Conservation (phyloP, 2,888 invertebrate genomes). For the Hirtodrosophila cameraria region DNA sequence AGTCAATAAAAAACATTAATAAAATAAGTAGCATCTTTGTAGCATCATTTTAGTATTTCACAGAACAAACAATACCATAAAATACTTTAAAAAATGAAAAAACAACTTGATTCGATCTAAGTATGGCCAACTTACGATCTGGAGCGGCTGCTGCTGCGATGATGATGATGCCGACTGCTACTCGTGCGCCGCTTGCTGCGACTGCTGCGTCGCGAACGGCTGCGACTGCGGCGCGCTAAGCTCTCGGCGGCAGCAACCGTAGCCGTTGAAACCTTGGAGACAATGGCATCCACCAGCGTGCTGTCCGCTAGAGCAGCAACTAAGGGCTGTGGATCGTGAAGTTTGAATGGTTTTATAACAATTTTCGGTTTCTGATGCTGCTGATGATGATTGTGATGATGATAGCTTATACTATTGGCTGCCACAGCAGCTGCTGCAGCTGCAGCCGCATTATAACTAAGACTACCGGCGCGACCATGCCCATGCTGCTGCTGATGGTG, state of each 20-base stretch:
- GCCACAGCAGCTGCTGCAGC: conserved; percentile 69
- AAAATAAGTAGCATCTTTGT: neutral
- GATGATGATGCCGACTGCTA: conserved; percentile 80
- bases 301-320: conserved; percentile 82
- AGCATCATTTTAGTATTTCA: too few species aligned
- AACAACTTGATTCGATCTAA: too few species aligned
- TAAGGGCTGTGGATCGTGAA: conserved; percentile 84
- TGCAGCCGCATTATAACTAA: conserved; percentile 62
- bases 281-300: conserved; percentile 82
- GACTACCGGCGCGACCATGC: conserved; percentile 32
- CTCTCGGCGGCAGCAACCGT: conserved; percentile 83
- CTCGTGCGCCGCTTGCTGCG: conserved; percentile 64
- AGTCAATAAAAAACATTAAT: neutral
- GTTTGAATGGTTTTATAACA: conserved; percentile 84
- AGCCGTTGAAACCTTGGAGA: conserved; percentile 83
- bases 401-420: conserved; percentile 78
- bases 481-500: conserved; percentile 35
- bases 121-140: conserved; percentile 72
- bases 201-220: conserved; percentile 79
- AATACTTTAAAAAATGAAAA: too few species aligned
- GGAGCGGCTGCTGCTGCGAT: conserved; percentile 84
- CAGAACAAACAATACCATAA: too few species aligned
- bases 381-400: conserved; percentile 79
- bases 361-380: conserved; percentile 83
- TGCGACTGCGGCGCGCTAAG: conserved; percentile 82